Evolutionary conservation across 2,888 invertebrate genomes (phyloP).

Genomic region (Eilema griseolum): DNA sequence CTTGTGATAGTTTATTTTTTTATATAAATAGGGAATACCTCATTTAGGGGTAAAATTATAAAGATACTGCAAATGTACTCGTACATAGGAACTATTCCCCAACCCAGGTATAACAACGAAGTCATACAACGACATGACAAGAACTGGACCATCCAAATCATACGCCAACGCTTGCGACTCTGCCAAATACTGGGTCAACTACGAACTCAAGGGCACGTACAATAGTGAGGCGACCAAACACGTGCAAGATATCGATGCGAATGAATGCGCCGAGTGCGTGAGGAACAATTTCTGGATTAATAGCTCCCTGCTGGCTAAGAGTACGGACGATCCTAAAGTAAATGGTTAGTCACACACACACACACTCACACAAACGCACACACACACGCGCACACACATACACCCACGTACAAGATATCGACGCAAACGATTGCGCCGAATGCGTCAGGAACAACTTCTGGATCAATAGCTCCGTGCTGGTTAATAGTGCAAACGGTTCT

Average conservation of each 20-base stretch:
- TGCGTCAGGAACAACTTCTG: too few species aligned
- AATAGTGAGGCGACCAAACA: constrained; percentile 34
- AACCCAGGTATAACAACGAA: constrained; percentile 18
- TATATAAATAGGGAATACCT: too few species aligned
- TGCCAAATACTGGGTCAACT: constrained; percentile 50
- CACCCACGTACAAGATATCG: too few species aligned
- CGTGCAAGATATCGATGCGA: constrained; percentile 50
- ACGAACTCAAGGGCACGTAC: constrained; percentile 25
- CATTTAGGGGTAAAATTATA: too few species aligned
- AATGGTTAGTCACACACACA: constrained; percentile 52
- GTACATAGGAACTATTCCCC: not conserved
- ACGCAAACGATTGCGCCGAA: too few species aligned
- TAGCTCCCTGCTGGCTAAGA: constrained; percentile 45
- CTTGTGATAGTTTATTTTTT: too few species aligned
- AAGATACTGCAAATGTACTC: too few species aligned
- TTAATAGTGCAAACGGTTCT: too few species aligned
- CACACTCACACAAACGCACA: too few species aligned
- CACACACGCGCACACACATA: too few species aligned
- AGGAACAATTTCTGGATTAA: constrained; percentile 65
- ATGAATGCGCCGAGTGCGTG: constrained; percentile 59
- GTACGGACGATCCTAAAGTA: constrained; percentile 39
- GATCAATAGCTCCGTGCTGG: too few species aligned
- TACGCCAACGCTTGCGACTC: constrained; percentile 46
- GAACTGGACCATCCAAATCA: constrained; percentile 41
- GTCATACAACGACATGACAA: constrained; percentile 34